Percentiles rank a stretch among this genome's conserved stretches.
Evolutionary conservation across 2,888 invertebrate genomes (phyloP).

Genomic region (Anorthoa munda): DNA sequence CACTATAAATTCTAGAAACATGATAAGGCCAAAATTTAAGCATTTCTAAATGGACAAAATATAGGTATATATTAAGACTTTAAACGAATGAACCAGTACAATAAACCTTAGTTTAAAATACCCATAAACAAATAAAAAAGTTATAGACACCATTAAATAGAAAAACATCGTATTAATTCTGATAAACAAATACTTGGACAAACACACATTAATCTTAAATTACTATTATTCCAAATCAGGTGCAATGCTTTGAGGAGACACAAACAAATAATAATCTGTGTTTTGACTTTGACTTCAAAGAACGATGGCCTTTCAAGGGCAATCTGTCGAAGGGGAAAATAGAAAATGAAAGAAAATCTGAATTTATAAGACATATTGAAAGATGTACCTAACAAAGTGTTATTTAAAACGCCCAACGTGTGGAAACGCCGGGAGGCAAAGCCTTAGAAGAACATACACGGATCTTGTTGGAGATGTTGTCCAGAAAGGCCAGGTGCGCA

Average conservation of each 20-base stretch:
- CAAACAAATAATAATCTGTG: conserved; percentile 36
- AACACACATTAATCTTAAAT: conserved; percentile 42
- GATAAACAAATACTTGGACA: background rate
- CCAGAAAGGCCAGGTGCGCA: too few species aligned
- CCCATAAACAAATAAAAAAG: background rate
- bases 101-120: background rate
- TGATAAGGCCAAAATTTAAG: too few species aligned
- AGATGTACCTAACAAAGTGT: too few species aligned
- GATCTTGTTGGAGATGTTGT: too few species aligned
- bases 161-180: conserved; percentile 23
- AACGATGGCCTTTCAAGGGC: conserved; percentile 22
- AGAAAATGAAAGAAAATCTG: background rate
- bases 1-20: too few species aligned
- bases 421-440: too few species aligned
- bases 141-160: conserved; percentile 7
- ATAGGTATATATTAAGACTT: background rate
- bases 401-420: too few species aligned
- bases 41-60: too few species aligned
- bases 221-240: conserved; percentile 41
- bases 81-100: background rate
- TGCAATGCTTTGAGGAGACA: conserved; percentile 40
- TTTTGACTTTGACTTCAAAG: conserved; percentile 23
- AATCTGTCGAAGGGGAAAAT: background rate
- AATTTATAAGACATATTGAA: background rate
- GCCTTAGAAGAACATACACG: too few species aligned